These are phyloP conservation scores for Celastrina argiolus DNA, from an alignment of 2,888 invertebrate species.

Conservation along the genomic window DNA sequence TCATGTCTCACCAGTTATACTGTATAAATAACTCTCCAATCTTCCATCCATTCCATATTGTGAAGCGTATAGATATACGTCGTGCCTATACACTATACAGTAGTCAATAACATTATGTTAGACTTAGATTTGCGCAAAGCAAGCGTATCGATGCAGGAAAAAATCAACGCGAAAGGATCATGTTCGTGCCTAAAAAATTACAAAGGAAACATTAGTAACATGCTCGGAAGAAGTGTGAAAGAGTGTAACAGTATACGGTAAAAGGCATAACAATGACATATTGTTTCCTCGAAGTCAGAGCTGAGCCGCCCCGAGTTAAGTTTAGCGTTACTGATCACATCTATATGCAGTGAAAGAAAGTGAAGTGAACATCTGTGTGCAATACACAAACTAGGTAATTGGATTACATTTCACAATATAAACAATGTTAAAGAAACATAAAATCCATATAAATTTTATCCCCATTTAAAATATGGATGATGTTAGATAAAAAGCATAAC, in stretches of 20 bases:
- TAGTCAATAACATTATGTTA: neutral
- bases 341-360: slow-evolving; percentile 48
- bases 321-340: slow-evolving; percentile 74
- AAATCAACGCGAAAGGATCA: slow-evolving; percentile 1
- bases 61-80: no score
- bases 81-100: neutral
- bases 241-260: slow-evolving; percentile 66
- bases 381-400: slow-evolving; percentile 5
- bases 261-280: slow-evolving; percentile 71
- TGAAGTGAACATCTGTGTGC: slow-evolving; percentile 35
- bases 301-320: slow-evolving; percentile 54
- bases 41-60: no score
- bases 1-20: no score
- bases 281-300: slow-evolving; percentile 62
- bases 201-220: slow-evolving; percentile 62
- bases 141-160: neutral
- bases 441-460: neutral
- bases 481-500: no score
- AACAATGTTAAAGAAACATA: neutral
- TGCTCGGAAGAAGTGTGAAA: slow-evolving; percentile 51
- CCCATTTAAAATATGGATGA: no score
- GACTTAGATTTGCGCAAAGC: neutral
- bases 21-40: no score
- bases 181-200: slow-evolving; percentile 33
- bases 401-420: slow-evolving; percentile 11